Evolutionary conservation across 2,113 vertebrate species (phyloP).

Genomic region (Pelecanoides urinatrix): DNA sequence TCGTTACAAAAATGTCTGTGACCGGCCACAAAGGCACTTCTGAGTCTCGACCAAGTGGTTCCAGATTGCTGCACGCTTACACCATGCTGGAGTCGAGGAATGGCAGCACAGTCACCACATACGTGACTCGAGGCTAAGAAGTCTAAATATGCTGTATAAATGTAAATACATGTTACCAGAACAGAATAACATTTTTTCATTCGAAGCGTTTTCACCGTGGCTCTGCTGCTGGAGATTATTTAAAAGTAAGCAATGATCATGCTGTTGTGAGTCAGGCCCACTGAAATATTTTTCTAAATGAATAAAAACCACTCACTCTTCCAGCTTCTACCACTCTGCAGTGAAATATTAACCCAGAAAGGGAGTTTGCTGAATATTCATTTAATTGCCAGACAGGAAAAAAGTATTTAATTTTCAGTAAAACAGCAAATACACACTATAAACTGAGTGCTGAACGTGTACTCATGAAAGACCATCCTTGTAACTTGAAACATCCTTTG

Average conservation of each 20-base stretch:
- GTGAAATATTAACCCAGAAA: conserved; percentile 5
- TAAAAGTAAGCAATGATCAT: background rate
- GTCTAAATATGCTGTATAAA: background rate
- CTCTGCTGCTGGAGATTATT: background rate
- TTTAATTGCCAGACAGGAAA: background rate
- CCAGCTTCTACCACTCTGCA: background rate
- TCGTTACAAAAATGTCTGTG: background rate
- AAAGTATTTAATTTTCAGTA: background rate
- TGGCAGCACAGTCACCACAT: background rate
- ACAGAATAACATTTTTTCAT: background rate
- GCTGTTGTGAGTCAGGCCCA: background rate
- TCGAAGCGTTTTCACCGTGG: background rate
- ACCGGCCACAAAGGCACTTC: background rate
- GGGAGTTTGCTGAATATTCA: background rate
- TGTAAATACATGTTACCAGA: background rate
- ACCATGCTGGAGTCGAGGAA: background rate
- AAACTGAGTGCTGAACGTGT: background rate
- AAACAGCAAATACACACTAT: background rate
- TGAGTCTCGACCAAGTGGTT: background rate
- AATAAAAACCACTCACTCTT: background rate
- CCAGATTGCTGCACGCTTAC: background rate
- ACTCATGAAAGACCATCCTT: background rate
- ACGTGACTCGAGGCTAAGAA: background rate
- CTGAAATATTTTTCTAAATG: background rate
- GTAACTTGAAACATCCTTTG: background rate